phyloP scores from a whole-genome alignment of 2,113 vertebrate genomes.

The Balaeniceps rex region DNA sequence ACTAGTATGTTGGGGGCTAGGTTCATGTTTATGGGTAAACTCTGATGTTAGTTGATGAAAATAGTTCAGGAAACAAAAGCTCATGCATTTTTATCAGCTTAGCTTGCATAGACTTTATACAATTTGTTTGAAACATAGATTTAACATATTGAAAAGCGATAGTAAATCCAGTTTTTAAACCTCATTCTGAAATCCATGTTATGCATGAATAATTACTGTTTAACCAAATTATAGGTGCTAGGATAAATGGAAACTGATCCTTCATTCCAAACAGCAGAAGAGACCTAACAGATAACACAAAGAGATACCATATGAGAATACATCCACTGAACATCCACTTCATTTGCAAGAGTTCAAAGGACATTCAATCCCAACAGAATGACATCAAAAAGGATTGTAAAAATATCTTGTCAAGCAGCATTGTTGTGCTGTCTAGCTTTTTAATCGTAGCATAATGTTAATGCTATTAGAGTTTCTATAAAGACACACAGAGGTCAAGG shows the following conservation, averaged over 20 bases:
- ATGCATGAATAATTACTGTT: conserved; percentile 40
- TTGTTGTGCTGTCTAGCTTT: conserved; percentile 70
- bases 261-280: conserved; percentile 43
- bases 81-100: conserved; percentile 23
- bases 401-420: conserved; percentile 70
- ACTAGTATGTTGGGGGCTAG: neutral
- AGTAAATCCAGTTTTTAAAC: conserved; percentile 16
- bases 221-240: conserved; percentile 47
- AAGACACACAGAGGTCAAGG: conserved; percentile 67
- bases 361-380: conserved; percentile 80
- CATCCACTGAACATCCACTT: conserved; percentile 38
- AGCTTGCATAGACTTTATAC: neutral
- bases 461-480: conserved; percentile 69
- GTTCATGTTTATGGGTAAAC: neutral
- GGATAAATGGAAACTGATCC: conserved; percentile 37
- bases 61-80: conserved; percentile 13
- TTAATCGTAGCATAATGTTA: conserved; percentile 71
- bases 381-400: conserved; percentile 73
- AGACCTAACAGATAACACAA: conserved; percentile 26
- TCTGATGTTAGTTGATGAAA: neutral
- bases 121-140: neutral
- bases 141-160: neutral
- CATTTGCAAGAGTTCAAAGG: conserved; percentile 71
- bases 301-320: conserved; percentile 24
- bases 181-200: conserved; percentile 21